A percentile compares a stretch with the other conserved stretches of the same genome.
Evolutionary conservation across 2,888 invertebrate species (phyloP).

Genomic region (Mechanitis mazaeus): DNA sequence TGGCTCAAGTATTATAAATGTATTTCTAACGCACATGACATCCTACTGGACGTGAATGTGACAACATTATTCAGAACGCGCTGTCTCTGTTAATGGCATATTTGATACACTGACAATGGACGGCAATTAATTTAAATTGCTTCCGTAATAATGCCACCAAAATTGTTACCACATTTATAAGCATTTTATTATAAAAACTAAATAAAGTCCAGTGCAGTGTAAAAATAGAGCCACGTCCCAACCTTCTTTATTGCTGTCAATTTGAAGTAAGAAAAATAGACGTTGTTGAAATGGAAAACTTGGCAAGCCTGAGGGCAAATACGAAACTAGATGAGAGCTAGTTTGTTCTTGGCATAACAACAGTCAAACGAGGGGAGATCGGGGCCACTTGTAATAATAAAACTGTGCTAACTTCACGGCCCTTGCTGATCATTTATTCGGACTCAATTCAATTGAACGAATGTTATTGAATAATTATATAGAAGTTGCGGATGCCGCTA

Average conservation of each 20-base stretch:
- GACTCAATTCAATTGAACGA: slow-evolving; percentile 17
- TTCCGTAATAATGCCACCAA: no score
- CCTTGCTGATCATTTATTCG: slow-evolving; percentile 9
- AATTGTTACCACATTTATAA: no score
- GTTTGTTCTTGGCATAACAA: slow-evolving; percentile 28
- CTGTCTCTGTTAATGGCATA: slow-evolving; percentile 12
- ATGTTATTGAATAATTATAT: slow-evolving; percentile 12
- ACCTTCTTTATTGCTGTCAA: slow-evolving; percentile 24
- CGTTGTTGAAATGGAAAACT: slow-evolving; percentile 24
- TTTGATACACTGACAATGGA: slow-evolving; percentile 12
- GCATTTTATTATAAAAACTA: not conserved
- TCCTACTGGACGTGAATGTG: slow-evolving; percentile 9
- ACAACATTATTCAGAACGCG: slow-evolving; percentile 17
- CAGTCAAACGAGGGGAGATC: slow-evolving; percentile 22
- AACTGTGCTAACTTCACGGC: slow-evolving; percentile 20
- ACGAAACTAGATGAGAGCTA: slow-evolving; percentile 13
- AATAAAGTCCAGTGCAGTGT: slow-evolving; percentile 4
- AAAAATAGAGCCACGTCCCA: slow-evolving; percentile 15
- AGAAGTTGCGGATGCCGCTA: slow-evolving; percentile 9
- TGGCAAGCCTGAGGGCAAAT: slow-evolving; percentile 18
- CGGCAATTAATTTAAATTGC: slow-evolving; percentile 14
- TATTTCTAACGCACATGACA: slow-evolving; percentile 17
- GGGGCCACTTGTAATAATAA: slow-evolving; percentile 22
- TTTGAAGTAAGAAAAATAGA: slow-evolving; percentile 23
- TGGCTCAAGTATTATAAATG: slow-evolving; percentile 14